Evolutionary conservation across 1,140 invertebrate genomes (phyloP).

Genomic region (Caenorhabditis brenneri): DNA sequence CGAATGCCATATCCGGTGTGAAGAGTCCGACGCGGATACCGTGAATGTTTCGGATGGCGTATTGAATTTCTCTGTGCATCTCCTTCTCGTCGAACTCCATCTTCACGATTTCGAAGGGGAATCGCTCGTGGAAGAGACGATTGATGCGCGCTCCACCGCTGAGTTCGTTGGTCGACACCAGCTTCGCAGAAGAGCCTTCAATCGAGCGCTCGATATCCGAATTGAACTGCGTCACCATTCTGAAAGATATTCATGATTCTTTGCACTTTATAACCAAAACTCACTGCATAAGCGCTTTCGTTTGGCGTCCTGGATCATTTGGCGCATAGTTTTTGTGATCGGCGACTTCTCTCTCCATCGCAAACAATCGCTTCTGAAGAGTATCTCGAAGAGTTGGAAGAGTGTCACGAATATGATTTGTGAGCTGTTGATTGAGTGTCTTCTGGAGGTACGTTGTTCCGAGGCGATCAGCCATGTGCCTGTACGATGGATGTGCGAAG

Average conservation of each 20-base stretch:
- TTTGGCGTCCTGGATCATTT: constrained; percentile 96
- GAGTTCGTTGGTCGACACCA: constrained; percentile 94
- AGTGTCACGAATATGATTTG: constrained; percentile 97
- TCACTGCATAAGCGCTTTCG: constrained; percentile 98
- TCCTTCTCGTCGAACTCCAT: constrained; percentile 99
- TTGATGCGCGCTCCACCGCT: constrained; percentile 99
- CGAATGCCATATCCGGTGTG: constrained; percentile 99
- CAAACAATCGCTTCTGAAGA: constrained; percentile 91
- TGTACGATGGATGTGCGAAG: constrained; percentile 76
- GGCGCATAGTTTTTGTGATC: constrained; percentile 98
- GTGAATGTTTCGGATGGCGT: constrained; percentile 98
- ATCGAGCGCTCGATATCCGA: constrained; percentile 97
- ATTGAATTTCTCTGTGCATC: constrained; percentile 92
- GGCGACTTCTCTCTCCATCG: constrained; percentile 95
- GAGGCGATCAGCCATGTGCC: constrained; percentile 91
- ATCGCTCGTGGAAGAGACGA: constrained; percentile 85
- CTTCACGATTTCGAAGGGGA: constrained; percentile 99
- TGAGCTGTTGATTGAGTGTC: constrained; percentile 96
- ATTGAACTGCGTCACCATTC: constrained; percentile 97
- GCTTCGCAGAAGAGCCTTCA: constrained; percentile 86
- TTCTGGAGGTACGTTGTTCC: constrained; percentile 96
- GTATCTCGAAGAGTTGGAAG: constrained; percentile 91
- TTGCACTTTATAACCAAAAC: constrained; percentile 71
- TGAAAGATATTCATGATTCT: constrained; percentile 71
- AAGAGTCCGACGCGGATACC: constrained; percentile 91